Percentiles rank a stretch among this genome's conserved stretches.
Conservation (phyloP, 2,113 vertebrate species). For the Haemorhous mexicanus region DNA sequence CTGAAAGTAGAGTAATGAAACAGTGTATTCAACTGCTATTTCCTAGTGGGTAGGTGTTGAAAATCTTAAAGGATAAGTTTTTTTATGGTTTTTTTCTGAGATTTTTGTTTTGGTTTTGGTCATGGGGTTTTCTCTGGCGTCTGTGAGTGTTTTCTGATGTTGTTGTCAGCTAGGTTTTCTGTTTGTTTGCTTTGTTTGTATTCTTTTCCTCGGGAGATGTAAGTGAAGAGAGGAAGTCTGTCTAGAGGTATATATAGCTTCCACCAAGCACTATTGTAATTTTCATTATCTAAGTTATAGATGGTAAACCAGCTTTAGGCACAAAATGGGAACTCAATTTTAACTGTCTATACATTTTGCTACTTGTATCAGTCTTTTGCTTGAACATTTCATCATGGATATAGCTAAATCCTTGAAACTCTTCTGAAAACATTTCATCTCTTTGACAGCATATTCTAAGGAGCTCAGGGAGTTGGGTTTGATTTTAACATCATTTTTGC, state of each 20-base stretch:
- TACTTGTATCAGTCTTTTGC: background rate
- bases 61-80: background rate
- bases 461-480: slow-evolving; percentile 62
- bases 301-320: background rate
- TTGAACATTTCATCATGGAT: slow-evolving; percentile 12
- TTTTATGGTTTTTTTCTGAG: background rate
- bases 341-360: background rate
- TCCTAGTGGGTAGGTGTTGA: background rate
- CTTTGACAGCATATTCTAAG: slow-evolving; percentile 63
- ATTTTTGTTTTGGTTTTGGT: background rate
- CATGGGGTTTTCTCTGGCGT: background rate
- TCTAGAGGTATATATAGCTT: background rate
- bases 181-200: background rate
- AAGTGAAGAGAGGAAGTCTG: background rate
- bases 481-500: slow-evolving; percentile 65
- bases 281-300: background rate
- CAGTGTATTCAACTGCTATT: background rate
- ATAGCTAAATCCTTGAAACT: slow-evolving; percentile 26
- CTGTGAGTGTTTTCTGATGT: background rate
- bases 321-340: background rate
- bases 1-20: background rate
- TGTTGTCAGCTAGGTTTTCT: background rate
- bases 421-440: slow-evolving; percentile 48
- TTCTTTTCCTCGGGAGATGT: background rate
- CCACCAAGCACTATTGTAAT: background rate